phyloP scores from a whole-genome alignment of 2,113 vertebrate genomes.

The Phyllostomus discolor region DNA sequence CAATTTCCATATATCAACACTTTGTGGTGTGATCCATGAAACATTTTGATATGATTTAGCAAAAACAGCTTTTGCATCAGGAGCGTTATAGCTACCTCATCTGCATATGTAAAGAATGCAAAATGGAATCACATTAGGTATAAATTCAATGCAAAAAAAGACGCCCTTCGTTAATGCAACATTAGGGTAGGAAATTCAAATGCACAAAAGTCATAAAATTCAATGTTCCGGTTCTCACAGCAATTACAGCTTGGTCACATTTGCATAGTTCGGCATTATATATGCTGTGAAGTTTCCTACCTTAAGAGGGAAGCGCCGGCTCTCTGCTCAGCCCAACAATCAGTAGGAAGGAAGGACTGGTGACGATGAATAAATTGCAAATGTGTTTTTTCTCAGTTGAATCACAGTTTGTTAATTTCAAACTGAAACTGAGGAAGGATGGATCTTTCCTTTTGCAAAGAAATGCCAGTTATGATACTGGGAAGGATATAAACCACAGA shows the following conservation, averaged over 20 bases:
- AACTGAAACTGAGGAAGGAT: not conserved
- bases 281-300: slow-evolving; percentile 38
- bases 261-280: slow-evolving; percentile 31
- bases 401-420: not conserved
- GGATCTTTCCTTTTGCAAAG: not conserved
- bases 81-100: slow-evolving; percentile 76
- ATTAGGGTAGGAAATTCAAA: slow-evolving; percentile 73
- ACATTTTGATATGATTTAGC: slow-evolving; percentile 86
- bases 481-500: not conserved
- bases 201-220: slow-evolving; percentile 69
- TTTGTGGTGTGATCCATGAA: slow-evolving; percentile 80
- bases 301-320: slow-evolving; percentile 58
- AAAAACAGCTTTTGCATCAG: slow-evolving; percentile 82
- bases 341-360: not conserved
- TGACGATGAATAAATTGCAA: not conserved
- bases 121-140: slow-evolving; percentile 81
- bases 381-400: not conserved
- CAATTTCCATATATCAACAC: slow-evolving; percentile 84
- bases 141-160: slow-evolving; percentile 79
- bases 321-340: slow-evolving; percentile 29
- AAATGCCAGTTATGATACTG: not conserved
- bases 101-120: slow-evolving; percentile 82
- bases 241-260: slow-evolving; percentile 61
- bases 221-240: slow-evolving; percentile 74
- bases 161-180: slow-evolving; percentile 70